These are phyloP conservation scores for Tachysurus fulvidraco DNA, from an alignment of 2,113 vertebrate species.

Conservation along the genomic window DNA sequence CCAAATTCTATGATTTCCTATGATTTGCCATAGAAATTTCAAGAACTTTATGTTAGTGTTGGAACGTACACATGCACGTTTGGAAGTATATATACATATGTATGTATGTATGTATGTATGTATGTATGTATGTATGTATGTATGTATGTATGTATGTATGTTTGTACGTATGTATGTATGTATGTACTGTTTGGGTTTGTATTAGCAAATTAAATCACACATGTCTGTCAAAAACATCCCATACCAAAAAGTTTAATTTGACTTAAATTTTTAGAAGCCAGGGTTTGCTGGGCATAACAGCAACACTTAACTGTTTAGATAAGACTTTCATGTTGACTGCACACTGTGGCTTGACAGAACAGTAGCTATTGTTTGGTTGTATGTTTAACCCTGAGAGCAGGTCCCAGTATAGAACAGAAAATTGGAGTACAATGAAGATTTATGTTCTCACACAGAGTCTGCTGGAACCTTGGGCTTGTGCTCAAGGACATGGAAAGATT, in stretches of 20 bases:
- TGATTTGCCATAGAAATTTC: too few species aligned
- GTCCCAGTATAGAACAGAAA: conserved; percentile 41
- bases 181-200: too few species aligned
- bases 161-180: too few species aligned
- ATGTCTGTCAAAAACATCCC: too few species aligned
- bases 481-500: conserved; percentile 44
- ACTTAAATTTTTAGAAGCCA: neutral
- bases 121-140: too few species aligned
- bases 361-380: conserved; percentile 29
- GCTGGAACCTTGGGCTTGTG: conserved; percentile 26
- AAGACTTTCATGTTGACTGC: conserved; percentile 37
- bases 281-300: conserved; percentile 13
- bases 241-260: neutral
- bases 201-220: too few species aligned
- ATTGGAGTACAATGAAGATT: conserved; percentile 50
- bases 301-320: conserved; percentile 37
- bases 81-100: too few species aligned
- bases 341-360: conserved; percentile 22
- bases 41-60: neutral
- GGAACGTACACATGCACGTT: neutral
- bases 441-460: conserved; percentile 42
- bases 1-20: too few species aligned
- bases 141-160: neutral
- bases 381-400: conserved; percentile 42
- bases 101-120: too few species aligned